phyloP scores from a whole-genome alignment of 2,797 vertebrate species.

The Cygnus olor region DNA sequence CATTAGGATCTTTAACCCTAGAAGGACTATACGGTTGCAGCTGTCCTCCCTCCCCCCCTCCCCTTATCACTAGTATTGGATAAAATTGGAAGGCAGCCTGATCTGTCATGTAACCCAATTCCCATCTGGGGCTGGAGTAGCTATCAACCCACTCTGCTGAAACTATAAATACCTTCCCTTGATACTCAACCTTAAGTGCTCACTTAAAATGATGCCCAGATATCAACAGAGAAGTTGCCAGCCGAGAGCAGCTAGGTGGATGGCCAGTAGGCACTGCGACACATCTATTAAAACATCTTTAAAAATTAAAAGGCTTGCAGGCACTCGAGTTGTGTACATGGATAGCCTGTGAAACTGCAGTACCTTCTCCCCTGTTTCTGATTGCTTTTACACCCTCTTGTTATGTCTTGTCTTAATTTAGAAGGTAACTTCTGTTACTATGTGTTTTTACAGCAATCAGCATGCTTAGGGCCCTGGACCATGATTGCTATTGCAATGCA shows the following conservation, averaged over 20 bases:
- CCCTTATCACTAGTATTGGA: slow-evolving; percentile 34
- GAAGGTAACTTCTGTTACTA: background rate
- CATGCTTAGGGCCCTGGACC: background rate
- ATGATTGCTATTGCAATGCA: background rate
- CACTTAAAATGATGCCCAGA: slow-evolving; percentile 69
- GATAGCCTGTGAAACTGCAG: background rate
- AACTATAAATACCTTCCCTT: slow-evolving; percentile 67
- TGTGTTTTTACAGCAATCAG: background rate
- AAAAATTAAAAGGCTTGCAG: slow-evolving; percentile 28
- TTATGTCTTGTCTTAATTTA: background rate
- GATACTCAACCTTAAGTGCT: slow-evolving; percentile 69
- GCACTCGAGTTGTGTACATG: background rate
- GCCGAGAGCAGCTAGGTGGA: slow-evolving; percentile 24
- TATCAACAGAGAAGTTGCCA: slow-evolving; percentile 59
- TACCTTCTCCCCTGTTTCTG: background rate
- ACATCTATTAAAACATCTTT: slow-evolving; percentile 10
- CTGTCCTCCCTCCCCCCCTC: slow-evolving; percentile 36
- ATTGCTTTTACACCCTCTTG: background rate
- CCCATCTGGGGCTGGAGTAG: slow-evolving; percentile 62
- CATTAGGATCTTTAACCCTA: slow-evolving; percentile 84
- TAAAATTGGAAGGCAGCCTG: slow-evolving; percentile 55
- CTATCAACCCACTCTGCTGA: slow-evolving; percentile 59
- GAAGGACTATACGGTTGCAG: slow-evolving; percentile 71
- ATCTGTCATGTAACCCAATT: slow-evolving; percentile 68
- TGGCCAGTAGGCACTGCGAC: slow-evolving; percentile 2